These are phyloP conservation scores for Callimorpha dominula DNA, from an alignment of 2,888 invertebrate species.

Conservation along the genomic window DNA sequence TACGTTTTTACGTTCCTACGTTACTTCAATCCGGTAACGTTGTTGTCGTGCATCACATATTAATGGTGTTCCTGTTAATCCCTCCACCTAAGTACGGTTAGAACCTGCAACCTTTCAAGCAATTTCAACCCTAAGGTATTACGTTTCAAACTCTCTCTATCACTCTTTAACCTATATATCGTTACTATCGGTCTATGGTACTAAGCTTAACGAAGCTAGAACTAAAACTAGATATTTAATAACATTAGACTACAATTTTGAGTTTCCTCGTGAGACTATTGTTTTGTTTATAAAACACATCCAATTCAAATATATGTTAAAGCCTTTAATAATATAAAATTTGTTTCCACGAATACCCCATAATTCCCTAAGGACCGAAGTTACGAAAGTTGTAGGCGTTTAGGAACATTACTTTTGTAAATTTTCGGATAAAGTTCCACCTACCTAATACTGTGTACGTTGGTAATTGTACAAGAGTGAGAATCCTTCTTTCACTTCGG, in stretches of 20 bases:
- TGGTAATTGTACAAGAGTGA: constrained; percentile 24
- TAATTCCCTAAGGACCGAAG: constrained; percentile 10
- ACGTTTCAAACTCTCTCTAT: neutral
- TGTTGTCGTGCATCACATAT: too few species aligned
- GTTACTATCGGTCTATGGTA: neutral
- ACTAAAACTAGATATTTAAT: neutral
- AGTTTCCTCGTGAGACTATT: neutral
- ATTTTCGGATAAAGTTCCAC: constrained; percentile 6
- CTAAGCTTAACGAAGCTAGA: neutral
- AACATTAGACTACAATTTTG: neutral
- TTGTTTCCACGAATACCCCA: constrained; percentile 4
- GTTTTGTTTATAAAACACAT: neutral
- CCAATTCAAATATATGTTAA: constrained; percentile 4
- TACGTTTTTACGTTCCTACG: too few species aligned
- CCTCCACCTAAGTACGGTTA: too few species aligned
- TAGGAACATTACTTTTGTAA: constrained; percentile 10
- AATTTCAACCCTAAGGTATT: neutral
- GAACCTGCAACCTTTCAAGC: too few species aligned
- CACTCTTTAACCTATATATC: neutral
- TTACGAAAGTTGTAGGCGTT: constrained; percentile 1
- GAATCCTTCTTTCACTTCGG: constrained; percentile 31
- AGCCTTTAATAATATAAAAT: constrained; percentile 15
- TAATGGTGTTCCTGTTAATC: neutral
- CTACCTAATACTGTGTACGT: constrained; percentile 22
- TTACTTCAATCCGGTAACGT: too few species aligned